phyloP scores from a whole-genome alignment of 2,797 vertebrate species.

The Adelosebastes latens region DNA sequence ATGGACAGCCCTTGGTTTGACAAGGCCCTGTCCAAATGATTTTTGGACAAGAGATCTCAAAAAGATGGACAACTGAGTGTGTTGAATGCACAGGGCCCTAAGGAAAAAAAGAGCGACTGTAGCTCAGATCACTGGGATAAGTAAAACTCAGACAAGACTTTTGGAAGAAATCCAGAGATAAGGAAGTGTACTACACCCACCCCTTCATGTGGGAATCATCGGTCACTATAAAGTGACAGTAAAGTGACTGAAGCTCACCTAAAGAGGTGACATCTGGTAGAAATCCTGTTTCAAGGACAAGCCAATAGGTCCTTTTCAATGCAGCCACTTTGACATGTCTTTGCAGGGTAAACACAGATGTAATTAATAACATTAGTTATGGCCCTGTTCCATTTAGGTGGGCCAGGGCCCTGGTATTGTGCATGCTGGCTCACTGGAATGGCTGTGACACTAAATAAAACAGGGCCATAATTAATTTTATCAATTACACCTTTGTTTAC shows the following conservation, averaged over 20 bases:
- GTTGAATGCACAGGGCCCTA: neutral
- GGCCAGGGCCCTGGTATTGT: too few species aligned
- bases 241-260: neutral
- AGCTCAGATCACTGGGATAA: neutral
- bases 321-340: too few species aligned
- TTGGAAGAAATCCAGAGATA: neutral
- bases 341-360: too few species aligned
- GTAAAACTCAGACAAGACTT: neutral
- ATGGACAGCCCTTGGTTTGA: neutral
- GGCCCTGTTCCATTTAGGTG: too few species aligned
- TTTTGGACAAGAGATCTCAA: neutral
- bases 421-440: too few species aligned
- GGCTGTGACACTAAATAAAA: too few species aligned
- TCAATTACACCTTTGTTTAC: too few species aligned
- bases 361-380: too few species aligned
- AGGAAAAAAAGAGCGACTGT: neutral
- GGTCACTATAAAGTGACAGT: neutral
- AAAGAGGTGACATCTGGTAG: neutral
- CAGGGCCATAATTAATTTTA: too few species aligned
- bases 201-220: neutral
- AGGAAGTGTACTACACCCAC: neutral
- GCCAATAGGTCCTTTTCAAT: neutral
- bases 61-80: neutral
- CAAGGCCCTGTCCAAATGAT: neutral
- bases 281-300: neutral